A percentile compares a stretch with the other conserved stretches of the same genome.
Conservation (phyloP, 2,113 vertebrate genomes). For the Clarias magur region DNA sequence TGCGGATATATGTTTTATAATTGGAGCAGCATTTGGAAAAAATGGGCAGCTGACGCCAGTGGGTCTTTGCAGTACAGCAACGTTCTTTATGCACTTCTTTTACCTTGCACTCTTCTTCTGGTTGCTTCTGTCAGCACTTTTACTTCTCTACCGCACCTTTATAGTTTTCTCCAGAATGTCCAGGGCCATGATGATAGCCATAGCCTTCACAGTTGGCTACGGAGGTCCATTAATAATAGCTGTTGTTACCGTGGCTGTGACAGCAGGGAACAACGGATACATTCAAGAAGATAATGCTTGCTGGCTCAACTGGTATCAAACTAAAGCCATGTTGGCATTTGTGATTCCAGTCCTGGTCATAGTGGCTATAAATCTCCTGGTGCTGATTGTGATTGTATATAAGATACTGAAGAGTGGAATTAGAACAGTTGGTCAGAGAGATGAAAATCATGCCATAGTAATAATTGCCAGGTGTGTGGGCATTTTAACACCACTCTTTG, state of each 20-base stretch:
- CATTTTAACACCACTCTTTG: slow-evolving; percentile 77
- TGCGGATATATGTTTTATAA: slow-evolving; percentile 82
- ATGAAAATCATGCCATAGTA: slow-evolving; percentile 69
- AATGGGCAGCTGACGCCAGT: slow-evolving; percentile 8
- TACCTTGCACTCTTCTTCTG: slow-evolving; percentile 90
- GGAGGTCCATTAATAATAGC: slow-evolving; percentile 81
- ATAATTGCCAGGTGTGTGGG: slow-evolving; percentile 73
- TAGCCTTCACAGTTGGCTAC: slow-evolving; percentile 79
- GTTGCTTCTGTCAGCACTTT: slow-evolving; percentile 84
- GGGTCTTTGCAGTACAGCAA: slow-evolving; percentile 73
- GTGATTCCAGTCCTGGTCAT: slow-evolving; percentile 80
- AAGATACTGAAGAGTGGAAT: slow-evolving; percentile 75
- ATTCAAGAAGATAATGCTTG: slow-evolving; percentile 67
- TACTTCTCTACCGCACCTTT: slow-evolving; percentile 82
- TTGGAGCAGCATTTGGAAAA: slow-evolving; percentile 61
- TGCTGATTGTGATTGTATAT: slow-evolving; percentile 76
- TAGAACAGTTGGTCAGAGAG: slow-evolving; percentile 56
- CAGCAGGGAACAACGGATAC: slow-evolving; percentile 72
- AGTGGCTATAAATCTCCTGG: slow-evolving; percentile 77
- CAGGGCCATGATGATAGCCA: slow-evolving; percentile 71
- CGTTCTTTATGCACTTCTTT: slow-evolving; percentile 87
- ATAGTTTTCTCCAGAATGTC: slow-evolving; percentile 79
- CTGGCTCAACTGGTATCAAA: slow-evolving; percentile 84
- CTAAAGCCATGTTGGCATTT: slow-evolving; percentile 81
- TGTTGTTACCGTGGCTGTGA: slow-evolving; percentile 76